Percentiles rank a stretch among this genome's conserved stretches.
Evolutionary conservation across 2,113 vertebrate species (phyloP).

Genomic region (Ptilorrhoa leucosticta): DNA sequence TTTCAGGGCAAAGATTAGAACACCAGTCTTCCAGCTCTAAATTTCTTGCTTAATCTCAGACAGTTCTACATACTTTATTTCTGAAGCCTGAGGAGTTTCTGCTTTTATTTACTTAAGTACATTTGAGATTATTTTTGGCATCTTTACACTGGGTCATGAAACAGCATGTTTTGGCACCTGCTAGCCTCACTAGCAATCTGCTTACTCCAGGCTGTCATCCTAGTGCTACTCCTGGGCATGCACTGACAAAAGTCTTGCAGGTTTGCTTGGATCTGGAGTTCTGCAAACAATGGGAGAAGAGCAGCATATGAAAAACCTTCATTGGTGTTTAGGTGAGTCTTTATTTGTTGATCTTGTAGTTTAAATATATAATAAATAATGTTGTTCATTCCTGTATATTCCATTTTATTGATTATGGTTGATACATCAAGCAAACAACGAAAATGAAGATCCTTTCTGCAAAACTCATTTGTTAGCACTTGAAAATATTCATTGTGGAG

Average conservation of each 20-base stretch:
- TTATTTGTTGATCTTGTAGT: background rate
- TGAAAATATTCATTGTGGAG: background rate
- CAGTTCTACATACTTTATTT: background rate
- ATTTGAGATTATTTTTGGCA: constrained; percentile 46
- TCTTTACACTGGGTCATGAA: constrained; percentile 42
- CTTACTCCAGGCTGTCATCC: constrained; percentile 40
- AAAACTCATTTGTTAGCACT: background rate
- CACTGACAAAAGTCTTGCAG: constrained; percentile 42
- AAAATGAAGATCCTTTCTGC: background rate
- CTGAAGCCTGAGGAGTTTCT: constrained; percentile 5
- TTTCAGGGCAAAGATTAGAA: background rate
- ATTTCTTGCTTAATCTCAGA: background rate
- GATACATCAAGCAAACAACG: background rate
- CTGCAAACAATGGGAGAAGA: background rate
- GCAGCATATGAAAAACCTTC: background rate
- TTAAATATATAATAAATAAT: background rate
- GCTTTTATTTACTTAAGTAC: constrained; percentile 19
- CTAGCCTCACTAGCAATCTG: constrained; percentile 39
- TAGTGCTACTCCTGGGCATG: background rate
- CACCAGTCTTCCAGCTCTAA: background rate
- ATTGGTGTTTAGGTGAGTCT: background rate
- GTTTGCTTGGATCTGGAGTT: background rate
- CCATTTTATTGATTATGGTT: background rate
- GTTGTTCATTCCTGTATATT: background rate
- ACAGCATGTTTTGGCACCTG: constrained; percentile 41